These are phyloP conservation scores for Plebejus melissa DNA, from an alignment of 2,888 invertebrate genomes.

Conservation along the genomic window DNA sequence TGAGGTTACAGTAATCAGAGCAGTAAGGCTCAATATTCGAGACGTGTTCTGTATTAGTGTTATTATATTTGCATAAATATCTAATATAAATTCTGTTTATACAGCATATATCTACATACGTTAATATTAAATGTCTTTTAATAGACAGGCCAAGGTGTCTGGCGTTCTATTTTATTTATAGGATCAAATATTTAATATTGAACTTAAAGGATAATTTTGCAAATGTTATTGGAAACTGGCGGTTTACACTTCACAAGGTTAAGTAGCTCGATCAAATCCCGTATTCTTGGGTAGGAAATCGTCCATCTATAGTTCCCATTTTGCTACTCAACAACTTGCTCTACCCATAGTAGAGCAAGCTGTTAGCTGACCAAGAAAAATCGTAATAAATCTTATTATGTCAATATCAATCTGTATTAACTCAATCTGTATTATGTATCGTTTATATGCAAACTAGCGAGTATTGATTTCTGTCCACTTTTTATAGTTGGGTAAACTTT, in stretches of 20 bases:
- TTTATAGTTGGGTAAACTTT: not conserved
- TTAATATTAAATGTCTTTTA: not conserved
- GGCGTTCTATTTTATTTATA: conserved; percentile 1
- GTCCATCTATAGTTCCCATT: not conserved
- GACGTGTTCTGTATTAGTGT: conserved; percentile 8
- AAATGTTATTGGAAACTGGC: not conserved
- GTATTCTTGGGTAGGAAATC: not conserved
- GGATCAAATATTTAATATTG: not conserved
- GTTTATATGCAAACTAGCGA: not conserved
- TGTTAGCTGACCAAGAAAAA: no score
- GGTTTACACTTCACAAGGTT: no score
- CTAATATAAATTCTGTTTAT: conserved; percentile 19
- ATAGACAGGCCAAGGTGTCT: conserved; percentile 24
- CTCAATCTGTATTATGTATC: no score
- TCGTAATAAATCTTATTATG: no score
- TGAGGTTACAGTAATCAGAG: conserved; percentile 16
- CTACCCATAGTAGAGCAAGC: no score
- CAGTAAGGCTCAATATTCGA: conserved; percentile 7
- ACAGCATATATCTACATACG: conserved; percentile 18
- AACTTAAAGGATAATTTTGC: not conserved
- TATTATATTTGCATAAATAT: conserved; percentile 23
- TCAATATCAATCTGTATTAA: no score
- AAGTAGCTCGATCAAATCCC: not conserved
- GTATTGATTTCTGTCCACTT: not conserved
- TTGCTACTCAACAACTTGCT: not conserved